Evolutionary conservation across 2,888 invertebrate species (phyloP).

Genomic region (Pandemis cinnamomeana): DNA sequence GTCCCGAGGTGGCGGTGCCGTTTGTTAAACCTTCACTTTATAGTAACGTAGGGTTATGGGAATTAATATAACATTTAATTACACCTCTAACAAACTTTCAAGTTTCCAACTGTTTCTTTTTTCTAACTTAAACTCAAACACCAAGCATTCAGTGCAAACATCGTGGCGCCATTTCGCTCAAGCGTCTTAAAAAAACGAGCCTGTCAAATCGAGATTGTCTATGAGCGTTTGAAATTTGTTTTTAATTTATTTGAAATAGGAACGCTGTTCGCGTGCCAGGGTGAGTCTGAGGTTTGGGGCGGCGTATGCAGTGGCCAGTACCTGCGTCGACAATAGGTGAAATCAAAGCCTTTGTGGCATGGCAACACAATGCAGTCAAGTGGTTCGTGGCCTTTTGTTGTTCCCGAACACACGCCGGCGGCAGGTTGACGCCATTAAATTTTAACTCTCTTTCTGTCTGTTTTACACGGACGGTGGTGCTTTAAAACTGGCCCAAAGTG

Average conservation of each 20-base stretch:
- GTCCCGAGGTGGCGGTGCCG: slow-evolving; percentile 53
- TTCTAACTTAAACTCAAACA: background rate
- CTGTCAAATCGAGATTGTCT: slow-evolving; percentile 25
- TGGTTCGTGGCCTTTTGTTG: slow-evolving; percentile 61
- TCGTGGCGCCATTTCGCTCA: slow-evolving; percentile 27
- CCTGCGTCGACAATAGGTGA: slow-evolving; percentile 67
- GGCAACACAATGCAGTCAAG: slow-evolving; percentile 69
- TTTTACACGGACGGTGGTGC: slow-evolving; percentile 1
- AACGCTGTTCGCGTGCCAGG: slow-evolving; percentile 24
- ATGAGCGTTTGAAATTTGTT: slow-evolving; percentile 5
- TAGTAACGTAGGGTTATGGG: slow-evolving; percentile 19
- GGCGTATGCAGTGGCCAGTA: slow-evolving; percentile 53
- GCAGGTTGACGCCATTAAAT: slow-evolving; percentile 40
- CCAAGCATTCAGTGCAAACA: slow-evolving; percentile 12
- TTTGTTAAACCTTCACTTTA: slow-evolving; percentile 43
- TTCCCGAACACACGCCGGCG: slow-evolving; percentile 42
- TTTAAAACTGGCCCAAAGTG: background rate
- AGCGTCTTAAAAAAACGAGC: slow-evolving; percentile 15
- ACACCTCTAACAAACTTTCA: background rate
- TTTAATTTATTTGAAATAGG: slow-evolving; percentile 26
- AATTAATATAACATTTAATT: slow-evolving; percentile 35
- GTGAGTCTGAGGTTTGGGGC: slow-evolving; percentile 40
- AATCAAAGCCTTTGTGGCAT: slow-evolving; percentile 72
- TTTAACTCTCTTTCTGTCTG: slow-evolving; percentile 8
- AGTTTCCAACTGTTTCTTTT: background rate